These are phyloP conservation scores for Catharus minimus DNA, from an alignment of 2,113 vertebrate species.

Conservation along the genomic window DNA sequence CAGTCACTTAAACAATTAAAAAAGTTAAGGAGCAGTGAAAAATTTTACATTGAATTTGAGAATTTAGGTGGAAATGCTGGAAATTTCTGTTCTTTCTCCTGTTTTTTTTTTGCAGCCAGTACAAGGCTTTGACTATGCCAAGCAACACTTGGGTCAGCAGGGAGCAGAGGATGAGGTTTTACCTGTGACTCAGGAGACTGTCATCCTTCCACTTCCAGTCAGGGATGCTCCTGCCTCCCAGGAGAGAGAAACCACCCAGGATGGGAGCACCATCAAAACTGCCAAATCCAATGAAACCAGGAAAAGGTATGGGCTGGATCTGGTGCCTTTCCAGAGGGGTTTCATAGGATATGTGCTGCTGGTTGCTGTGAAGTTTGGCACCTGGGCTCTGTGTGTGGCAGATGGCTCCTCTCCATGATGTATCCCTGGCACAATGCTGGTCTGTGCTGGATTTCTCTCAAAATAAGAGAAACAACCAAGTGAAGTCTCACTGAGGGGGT, in stretches of 20 bases:
- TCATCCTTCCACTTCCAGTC: conserved; percentile 87
- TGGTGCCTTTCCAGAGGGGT: background rate
- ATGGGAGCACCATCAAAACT: conserved; percentile 89
- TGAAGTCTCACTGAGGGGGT: background rate
- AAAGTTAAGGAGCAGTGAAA: background rate
- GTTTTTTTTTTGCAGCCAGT: conserved; percentile 82
- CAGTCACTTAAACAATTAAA: background rate
- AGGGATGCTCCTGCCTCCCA: conserved; percentile 86
- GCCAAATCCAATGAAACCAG: conserved; percentile 84
- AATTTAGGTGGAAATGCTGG: background rate
- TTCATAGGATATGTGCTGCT: background rate
- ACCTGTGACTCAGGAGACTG: conserved; percentile 91
- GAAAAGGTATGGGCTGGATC: conserved; percentile 83
- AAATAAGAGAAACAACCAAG: background rate
- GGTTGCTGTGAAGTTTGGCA: background rate
- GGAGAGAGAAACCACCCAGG: conserved; percentile 85
- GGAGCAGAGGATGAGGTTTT: conserved; percentile 91
- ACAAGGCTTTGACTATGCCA: conserved; percentile 98
- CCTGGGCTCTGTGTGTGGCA: background rate
- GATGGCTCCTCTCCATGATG: background rate
- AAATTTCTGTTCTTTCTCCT: background rate
- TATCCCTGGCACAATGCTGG: background rate
- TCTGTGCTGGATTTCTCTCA: background rate
- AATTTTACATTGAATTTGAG: background rate
- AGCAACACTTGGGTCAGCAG: conserved; percentile 95